Conservation (phyloP, 2,113 vertebrate species). For the Corythoichthys intestinalis region DNA sequence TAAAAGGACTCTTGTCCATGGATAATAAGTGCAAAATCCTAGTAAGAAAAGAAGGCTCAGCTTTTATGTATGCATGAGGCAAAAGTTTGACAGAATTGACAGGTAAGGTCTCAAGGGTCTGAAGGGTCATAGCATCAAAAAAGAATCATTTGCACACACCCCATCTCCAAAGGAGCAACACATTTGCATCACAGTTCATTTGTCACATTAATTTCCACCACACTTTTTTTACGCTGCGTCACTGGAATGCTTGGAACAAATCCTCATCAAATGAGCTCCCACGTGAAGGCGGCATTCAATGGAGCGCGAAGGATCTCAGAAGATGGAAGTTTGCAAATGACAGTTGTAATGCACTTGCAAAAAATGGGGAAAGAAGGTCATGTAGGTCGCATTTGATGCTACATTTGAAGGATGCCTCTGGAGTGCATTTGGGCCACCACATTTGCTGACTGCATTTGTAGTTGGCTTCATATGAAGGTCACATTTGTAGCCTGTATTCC, state of each 20-base stretch:
- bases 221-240: slow-evolving; percentile 41
- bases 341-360: background rate
- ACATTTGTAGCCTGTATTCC: too few relatives aligned
- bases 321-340: background rate
- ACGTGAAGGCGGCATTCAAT: background rate
- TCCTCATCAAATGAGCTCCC: background rate
- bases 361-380: background rate
- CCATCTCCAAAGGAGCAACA: slow-evolving; percentile 35
- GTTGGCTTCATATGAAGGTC: too few relatives aligned
- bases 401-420: background rate
- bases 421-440: too few relatives aligned
- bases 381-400: background rate
- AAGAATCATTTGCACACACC: slow-evolving; percentile 25
- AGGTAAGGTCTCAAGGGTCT: slow-evolving; percentile 26
- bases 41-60: slow-evolving; percentile 62
- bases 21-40: slow-evolving; percentile 66
- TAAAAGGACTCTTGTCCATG: slow-evolving; percentile 39
- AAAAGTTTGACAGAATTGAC: slow-evolving; percentile 43
- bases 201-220: slow-evolving; percentile 49
- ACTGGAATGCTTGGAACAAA: slow-evolving; percentile 17
- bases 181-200: slow-evolving; percentile 61
- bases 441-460: too few relatives aligned
- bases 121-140: slow-evolving; percentile 12
- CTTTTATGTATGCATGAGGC: slow-evolving; percentile 47
- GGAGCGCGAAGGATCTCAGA: background rate